Evolutionary conservation across 2,113 vertebrate species (phyloP).

Genomic region (Psilopsiagon aurifrons): DNA sequence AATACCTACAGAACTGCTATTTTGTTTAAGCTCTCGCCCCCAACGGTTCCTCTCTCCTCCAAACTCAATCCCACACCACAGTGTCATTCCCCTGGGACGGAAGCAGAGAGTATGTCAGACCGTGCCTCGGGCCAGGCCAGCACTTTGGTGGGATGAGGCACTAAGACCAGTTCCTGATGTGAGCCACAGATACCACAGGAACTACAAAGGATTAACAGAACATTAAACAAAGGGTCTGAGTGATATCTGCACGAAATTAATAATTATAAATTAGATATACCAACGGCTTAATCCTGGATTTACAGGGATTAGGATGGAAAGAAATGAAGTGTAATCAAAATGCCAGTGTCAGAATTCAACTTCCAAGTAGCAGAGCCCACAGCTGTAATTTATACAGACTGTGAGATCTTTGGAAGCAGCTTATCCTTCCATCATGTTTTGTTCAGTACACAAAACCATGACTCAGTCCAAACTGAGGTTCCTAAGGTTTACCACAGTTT

Average conservation of each 20-base stretch:
- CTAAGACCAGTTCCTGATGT: neutral
- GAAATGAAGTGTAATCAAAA: slow-evolving; percentile 20
- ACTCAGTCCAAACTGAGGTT: neutral
- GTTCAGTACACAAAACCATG: neutral
- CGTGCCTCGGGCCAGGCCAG: neutral
- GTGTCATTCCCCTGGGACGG: neutral
- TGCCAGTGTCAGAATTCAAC: neutral
- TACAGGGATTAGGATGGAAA: neutral
- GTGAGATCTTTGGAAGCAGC: neutral
- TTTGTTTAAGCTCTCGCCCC: neutral
- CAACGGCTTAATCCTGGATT: slow-evolving; percentile 25
- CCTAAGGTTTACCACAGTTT: neutral
- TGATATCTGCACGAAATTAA: neutral
- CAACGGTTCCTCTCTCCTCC: neutral
- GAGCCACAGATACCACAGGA: neutral
- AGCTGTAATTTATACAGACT: neutral
- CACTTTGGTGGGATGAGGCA: neutral
- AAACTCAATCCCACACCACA: neutral
- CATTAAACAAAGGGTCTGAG: neutral
- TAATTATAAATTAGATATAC: slow-evolving; percentile 43
- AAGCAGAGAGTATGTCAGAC: neutral
- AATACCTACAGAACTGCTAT: neutral
- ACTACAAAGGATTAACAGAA: neutral
- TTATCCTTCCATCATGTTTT: neutral
- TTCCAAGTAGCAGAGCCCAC: neutral